These are phyloP conservation scores for Rhopalosiphum padi DNA, from an alignment of 1,140 invertebrate species.

Conservation along the genomic window DNA sequence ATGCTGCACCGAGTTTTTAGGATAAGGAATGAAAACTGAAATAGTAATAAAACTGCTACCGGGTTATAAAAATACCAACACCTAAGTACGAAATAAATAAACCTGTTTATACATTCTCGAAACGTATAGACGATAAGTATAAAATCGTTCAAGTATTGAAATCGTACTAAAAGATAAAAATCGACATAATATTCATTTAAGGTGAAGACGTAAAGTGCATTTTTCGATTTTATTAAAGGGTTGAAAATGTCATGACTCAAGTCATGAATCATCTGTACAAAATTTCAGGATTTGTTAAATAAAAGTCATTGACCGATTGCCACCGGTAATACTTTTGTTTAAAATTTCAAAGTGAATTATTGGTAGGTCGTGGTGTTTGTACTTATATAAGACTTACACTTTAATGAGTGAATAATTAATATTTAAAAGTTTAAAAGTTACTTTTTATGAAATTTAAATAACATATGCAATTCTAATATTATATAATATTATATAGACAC, in stretches of 20 bases:
- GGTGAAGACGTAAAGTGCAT: not conserved
- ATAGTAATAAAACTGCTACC: slow-evolving; percentile 53
- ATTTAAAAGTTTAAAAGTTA: no score
- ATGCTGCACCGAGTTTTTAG: slow-evolving; percentile 44
- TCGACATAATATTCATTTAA: slow-evolving; percentile 23
- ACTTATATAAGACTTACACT: no score
- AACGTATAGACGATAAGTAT: slow-evolving; percentile 15
- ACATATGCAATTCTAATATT: no score
- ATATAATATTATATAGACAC: no score
- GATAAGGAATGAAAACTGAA: slow-evolving; percentile 49
- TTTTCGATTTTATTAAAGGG: not conserved
- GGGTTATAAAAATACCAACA: slow-evolving; percentile 54
- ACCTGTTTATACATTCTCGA: slow-evolving; percentile 52
- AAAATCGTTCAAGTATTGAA: slow-evolving; percentile 49
- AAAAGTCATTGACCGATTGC: not conserved
- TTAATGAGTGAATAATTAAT: no score
- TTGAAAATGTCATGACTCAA: not conserved
- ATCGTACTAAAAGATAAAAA: slow-evolving; percentile 19
- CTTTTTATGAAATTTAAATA: no score
- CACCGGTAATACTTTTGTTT: not conserved
- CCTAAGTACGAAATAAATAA: slow-evolving; percentile 49
- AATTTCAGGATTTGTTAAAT: not conserved
- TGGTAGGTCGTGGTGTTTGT: no score
- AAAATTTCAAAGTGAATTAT: not conserved
- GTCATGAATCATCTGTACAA: not conserved